Evolutionary conservation across 2,797 vertebrate genomes (phyloP), one percentile per base, ranked within the genome.

Genomic region (Coregonus ussuriensis): DNA sequence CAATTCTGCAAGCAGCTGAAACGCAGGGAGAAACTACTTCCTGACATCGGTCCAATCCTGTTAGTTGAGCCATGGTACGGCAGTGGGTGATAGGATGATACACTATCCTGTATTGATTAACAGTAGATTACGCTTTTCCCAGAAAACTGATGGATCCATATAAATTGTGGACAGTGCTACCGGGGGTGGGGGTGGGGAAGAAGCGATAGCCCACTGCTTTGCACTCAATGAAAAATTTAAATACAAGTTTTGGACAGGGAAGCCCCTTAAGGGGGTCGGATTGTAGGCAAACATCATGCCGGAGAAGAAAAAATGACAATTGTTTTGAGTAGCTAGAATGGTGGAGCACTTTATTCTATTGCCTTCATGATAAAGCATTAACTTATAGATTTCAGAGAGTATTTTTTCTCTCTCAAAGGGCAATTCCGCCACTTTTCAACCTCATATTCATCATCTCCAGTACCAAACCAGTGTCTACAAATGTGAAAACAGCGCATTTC

Each of bases 121-220:
- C 78, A 53, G 78, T 78, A 83, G 66, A 80, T 88, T 77, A 77
- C 81, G 79, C 79, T 86, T 84, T 92, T 92, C 88, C 87, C 86
- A 90, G 87, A 91, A 89, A 74, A 82, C 75, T 79, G 59, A 85
- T 83, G 70, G 77, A 89, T 88, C 82, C 80, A 84, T 80, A 86
- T 73, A 66, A n/a, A 85, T 76, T 81, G 59, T 77, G 65, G 71
- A 21, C 21, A 33, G 51, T 25, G 56, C 70, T 75, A 35, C 68
- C 52, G 29, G 14, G 37, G 18, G 56, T 47, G 62, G 21, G 37
- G 37, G 37, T 76, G 14, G 31, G 21, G 41, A 33, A 51, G 47
- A 54, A 74, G 33, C 11, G 16, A 62, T 4, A 35, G 35, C 7
- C 29, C 6, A 4, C n/a, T 25, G 69, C n/a, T 56, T n/a, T 73